Evolutionary conservation across 2,888 invertebrate species (phyloP).

Genomic region (Pammene aurita): DNA sequence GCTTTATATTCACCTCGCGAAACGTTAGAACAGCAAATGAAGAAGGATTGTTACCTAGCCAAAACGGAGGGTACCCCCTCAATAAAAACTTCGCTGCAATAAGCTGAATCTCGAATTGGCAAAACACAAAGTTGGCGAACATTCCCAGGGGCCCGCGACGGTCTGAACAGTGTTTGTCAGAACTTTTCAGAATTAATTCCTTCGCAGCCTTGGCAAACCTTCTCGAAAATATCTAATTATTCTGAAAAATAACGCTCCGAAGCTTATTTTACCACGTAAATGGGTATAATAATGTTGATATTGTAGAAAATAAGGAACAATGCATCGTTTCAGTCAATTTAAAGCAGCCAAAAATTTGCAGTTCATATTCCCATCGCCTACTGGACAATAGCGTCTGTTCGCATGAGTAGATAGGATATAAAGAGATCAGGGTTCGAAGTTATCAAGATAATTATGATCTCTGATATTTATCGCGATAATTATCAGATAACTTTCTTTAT

Average conservation of each 20-base stretch:
- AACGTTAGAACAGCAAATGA: slow-evolving; percentile 4
- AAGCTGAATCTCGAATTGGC: slow-evolving; percentile 25
- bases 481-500: too few species aligned
- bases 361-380: not conserved
- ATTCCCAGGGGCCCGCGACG: slow-evolving; percentile 29
- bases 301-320: slow-evolving; percentile 26
- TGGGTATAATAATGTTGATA: too few species aligned
- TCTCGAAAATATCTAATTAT: slow-evolving; percentile 21
- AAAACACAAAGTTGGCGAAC: slow-evolving; percentile 39
- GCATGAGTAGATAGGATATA: not conserved
- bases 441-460: too few species aligned
- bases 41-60: slow-evolving; percentile 20
- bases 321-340: slow-evolving; percentile 16
- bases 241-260: slow-evolving; percentile 13
- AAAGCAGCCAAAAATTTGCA: slow-evolving; percentile 24
- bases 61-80: slow-evolving; percentile 17
- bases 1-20: slow-evolving; percentile 7
- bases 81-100: slow-evolving; percentile 25
- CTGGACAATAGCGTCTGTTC: too few species aligned
- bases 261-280: slow-evolving; percentile 10
- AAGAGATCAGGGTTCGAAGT: too few species aligned
- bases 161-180: slow-evolving; percentile 29
- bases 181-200: slow-evolving; percentile 35
- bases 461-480: too few species aligned
- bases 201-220: slow-evolving; percentile 32